Percentiles rank a stretch among this genome's conserved stretches.
phyloP scores from a whole-genome alignment of 64 coral and sea anemone species.

The Stylophora pistillata region DNA sequence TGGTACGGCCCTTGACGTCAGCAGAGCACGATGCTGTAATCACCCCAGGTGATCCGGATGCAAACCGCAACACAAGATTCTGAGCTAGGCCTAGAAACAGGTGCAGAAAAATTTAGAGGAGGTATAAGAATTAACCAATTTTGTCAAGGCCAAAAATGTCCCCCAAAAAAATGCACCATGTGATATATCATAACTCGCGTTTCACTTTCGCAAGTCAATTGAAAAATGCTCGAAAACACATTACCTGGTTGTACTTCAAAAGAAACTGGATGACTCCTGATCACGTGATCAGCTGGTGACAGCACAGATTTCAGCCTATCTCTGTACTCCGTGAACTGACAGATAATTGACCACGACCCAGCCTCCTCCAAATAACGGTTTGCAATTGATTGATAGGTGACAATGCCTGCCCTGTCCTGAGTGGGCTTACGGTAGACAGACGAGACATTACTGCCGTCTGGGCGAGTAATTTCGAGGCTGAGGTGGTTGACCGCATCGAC shows the following conservation, averaged over 20 bases:
- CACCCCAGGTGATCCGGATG: conserved; percentile 49
- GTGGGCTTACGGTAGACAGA: conserved; percentile 79
- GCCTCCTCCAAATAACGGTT: conserved; percentile 46
- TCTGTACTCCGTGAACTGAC: conserved; percentile 78
- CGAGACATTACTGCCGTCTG: conserved; percentile 16
- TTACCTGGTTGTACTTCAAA: conserved; percentile 71
- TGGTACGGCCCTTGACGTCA: conserved; percentile 76
- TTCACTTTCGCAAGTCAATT: too few species aligned
- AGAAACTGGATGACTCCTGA: conserved; percentile 40
- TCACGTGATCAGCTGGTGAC: conserved; percentile 56
- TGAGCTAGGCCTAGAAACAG: conserved; percentile 44
- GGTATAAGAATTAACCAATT: not conserved
- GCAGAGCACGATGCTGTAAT: conserved; percentile 83
- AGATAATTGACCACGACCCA: conserved; percentile 60
- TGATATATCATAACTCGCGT: not conserved
- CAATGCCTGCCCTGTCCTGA: conserved; percentile 57
- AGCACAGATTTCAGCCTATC: conserved; percentile 69
- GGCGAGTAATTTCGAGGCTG: conserved; percentile 45
- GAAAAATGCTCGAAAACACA: too few species aligned
- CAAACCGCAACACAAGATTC: conserved; percentile 41
- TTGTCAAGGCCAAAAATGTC: not conserved
- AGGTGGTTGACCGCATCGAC: conserved; percentile 71
- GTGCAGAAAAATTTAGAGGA: not conserved
- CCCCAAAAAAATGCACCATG: not conserved
- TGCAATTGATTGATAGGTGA: conserved; percentile 46